Base-by-base conservation (phyloP, 2,113 vertebrate species). In the Formicarius rufipectus region DNA sequence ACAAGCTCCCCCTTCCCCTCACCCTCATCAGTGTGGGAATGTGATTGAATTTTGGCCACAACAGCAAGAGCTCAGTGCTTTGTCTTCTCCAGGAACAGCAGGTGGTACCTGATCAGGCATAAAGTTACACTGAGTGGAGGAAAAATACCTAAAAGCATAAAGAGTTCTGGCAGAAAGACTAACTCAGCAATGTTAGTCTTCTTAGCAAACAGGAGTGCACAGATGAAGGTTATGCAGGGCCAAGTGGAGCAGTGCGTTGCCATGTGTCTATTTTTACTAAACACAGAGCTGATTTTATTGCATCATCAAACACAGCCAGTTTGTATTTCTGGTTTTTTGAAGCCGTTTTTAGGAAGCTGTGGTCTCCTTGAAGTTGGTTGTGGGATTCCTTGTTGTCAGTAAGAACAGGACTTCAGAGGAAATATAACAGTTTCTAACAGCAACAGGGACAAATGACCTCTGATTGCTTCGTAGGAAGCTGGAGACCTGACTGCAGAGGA, bases 121-220 rank as follows among this genome's bases (percentile, higher is more conserved):
- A 31, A 82, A 89, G 58, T 79, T 84, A 79, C 44, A 35, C 47
- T 19, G 30, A 14, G 39, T 67, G 69, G 7, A 74, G n/a, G 25
- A 62, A 60, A 47, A 77, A 56, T 14, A 60, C 8, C 16, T 39
- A 27, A 37, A 15, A 37, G 44, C 44, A 75, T 59, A 47, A 67
- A 47, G 40, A 10, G 10, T 62, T 28, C 30, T 31, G 19, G 10
- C 8, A 55, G 59, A 40, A 84, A 80, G 85, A 53, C 24, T 7
- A 50, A 73, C 39, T 59, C 31, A 14, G 39, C 28, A 50, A 31
- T 0, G 0, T n/a, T n/a, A n/a, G n/a, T 20, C 67, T 87, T 63
- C 42, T 40, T 78, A 63, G 53, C 22, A 40, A 66, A 62, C 2
- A 0, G 13, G 35, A 72, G 27, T 7, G 20, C 2, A 0, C 15